Evolutionary conservation across 2,113 vertebrate species (phyloP), one percentile per base, ranked within the genome.

Genomic region (Butorides virescens): DNA sequence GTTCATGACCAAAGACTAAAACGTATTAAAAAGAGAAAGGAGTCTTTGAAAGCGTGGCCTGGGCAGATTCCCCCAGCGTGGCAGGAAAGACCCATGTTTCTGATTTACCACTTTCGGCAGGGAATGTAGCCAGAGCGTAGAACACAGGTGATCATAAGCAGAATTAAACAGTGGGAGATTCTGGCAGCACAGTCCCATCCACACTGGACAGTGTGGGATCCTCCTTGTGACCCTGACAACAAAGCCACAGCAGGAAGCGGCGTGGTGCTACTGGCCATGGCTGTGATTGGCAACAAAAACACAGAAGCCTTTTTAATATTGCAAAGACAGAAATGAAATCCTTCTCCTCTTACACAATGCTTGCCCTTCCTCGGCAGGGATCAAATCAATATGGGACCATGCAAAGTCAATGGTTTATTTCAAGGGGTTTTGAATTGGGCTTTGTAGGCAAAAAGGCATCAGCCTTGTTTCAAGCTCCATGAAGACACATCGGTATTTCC

Each of bases 401-500:
- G 66, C 44, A 82, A 94, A 90, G 89, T 95, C 94, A 91, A 55
- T 95, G 91, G 70, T 50, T 91, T 92, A 88, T 82, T 97, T 96
- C 87, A 96, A 84, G 42, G 46, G 17, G 46, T 27, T 94, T 65
- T 96, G 91, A 95, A 95, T 79, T 46, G 75, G 74, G 66, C 96
- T 97, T 93, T 96, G 86, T 93, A 87, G 74, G 88, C 77, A 93
- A 82, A 93, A 92, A 92, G 59, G 85, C 90, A 66, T 61, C 52
- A 92, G 73, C 49, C 70, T 90, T 55, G 22, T 86, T 87, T 78
- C 65, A 85, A 65, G 75, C 83, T 89, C 70, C 89, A 72, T 22
- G 53, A 93, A 74, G 84, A 87, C 50, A 72, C 20, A 46, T 10
- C 3, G 14, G 61, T 79, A 79, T 95, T 93, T 93, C 73, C 88